Conservation (phyloP, 2,888 invertebrate genomes). For the Lasioglossum calceatum region DNA sequence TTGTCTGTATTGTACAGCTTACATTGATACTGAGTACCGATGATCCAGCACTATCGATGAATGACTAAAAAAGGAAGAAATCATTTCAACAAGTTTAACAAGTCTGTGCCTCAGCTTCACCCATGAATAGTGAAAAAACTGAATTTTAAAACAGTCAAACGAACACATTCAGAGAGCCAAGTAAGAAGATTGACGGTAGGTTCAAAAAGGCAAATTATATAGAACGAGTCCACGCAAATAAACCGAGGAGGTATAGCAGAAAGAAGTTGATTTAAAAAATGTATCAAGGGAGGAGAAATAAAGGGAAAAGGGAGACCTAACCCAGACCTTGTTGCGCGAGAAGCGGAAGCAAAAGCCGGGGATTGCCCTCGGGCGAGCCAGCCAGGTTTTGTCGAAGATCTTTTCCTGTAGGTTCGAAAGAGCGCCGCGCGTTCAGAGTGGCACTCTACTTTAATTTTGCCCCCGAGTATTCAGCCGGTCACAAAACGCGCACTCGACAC, state of each 20-base stretch:
- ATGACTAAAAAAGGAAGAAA: neutral
- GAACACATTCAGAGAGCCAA: neutral
- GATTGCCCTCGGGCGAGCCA: constrained; percentile 5
- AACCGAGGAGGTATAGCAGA: neutral
- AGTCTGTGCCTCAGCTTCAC: neutral
- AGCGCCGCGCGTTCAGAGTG: neutral
- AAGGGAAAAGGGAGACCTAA: neutral
- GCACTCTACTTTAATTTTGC: constrained; percentile 14
- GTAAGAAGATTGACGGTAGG: neutral
- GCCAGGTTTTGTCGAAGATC: neutral
- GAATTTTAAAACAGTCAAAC: neutral
- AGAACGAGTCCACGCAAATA: neutral
- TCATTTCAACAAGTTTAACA: neutral
- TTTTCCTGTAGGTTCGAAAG: neutral
- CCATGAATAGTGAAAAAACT: neutral
- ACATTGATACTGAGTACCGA: neutral
- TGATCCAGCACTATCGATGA: neutral
- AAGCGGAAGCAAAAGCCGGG: neutral
- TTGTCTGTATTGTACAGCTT: neutral
- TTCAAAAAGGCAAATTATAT: neutral
- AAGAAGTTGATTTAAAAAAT: neutral
- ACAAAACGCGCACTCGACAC: constrained; percentile 39
- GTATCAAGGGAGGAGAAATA: neutral
- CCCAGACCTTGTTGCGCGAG: neutral
- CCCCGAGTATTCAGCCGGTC: neutral